Base-by-base conservation (phyloP, 2,888 invertebrate species). In the Agrotis segetum region DNA sequence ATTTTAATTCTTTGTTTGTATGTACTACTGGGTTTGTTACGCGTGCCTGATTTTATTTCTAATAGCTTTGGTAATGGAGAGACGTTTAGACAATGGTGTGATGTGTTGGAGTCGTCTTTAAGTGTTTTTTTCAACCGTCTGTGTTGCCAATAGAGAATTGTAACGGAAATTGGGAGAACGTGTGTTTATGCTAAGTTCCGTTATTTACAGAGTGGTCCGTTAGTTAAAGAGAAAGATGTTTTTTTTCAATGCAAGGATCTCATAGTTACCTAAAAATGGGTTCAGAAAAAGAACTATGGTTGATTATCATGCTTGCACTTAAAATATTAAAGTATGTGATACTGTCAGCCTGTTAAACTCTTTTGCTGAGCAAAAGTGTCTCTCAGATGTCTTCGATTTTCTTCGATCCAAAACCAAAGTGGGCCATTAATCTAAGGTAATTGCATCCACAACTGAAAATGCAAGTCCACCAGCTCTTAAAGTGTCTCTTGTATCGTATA, bases 11-110 rank as follows among this genome's bases (percentile, higher is more conserved):
- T 74, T 84, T 83, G 78, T 88, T 74, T 21, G 55, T 17, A 49
- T 2, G 52, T 66, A 81, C 87, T 88, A 88, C 88, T 68, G 88
- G 84, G 77, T 64, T 67, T 47, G 84, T 84, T 88, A 87, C 88
- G 86, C 87, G 89, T 88, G 87, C 85, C 82, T 71, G 84, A 74
- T 81, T 80, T 68, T 62, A 64, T 71, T 75, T 63, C 59, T 60
- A 70, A 73, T 63, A 9, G 24, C 46, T 53, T 68, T 67, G 58
- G 47, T 56, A 44, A 21, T 56, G 47, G 14, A 50, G n/a, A 44
- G 47, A 44, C 17, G 49, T n/a, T 14, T 67, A 44, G n/a, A 67
- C 67, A 67, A 58, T n/a, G 21, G 52, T 9, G 0, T 13, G 17
- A 52, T 6, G 13, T 44, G 46, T 44, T 46, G 24, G 13, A n/a